Conservation (phyloP, 1,140 invertebrate species). For the Neelides sp. region DNA sequence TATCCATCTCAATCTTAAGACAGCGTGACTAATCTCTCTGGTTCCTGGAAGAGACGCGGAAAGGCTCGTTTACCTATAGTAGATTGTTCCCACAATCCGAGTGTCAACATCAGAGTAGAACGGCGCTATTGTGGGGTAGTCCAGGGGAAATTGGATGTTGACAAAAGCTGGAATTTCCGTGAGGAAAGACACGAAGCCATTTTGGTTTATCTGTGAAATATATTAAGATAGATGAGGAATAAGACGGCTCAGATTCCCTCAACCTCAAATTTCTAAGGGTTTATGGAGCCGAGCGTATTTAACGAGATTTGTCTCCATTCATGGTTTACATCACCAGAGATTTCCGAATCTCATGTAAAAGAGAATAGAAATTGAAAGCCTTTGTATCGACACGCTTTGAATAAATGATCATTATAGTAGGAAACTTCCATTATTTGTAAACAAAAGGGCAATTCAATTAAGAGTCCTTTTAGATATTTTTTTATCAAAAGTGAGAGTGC, state of each 20-base stretch:
- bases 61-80: constrained; percentile 51
- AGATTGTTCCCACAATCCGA: constrained; percentile 55
- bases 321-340: too few relatives aligned
- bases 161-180: constrained; percentile 70
- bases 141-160: constrained; percentile 77
- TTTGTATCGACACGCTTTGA: too few relatives aligned
- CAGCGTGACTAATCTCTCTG: not conserved
- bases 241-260: too few relatives aligned
- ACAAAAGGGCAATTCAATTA: too few relatives aligned
- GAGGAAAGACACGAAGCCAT: constrained; percentile 79
- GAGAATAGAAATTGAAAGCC: too few relatives aligned
- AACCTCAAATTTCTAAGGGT: too few relatives aligned
- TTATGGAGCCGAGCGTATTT: not conserved
- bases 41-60: too few relatives aligned
- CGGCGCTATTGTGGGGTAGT: constrained; percentile 76
- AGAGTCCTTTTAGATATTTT: too few relatives aligned
- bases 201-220: constrained; percentile 68
- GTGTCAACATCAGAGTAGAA: constrained; percentile 86
- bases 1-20: not conserved
- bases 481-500: too few relatives aligned
- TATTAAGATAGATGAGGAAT: constrained; percentile 7
- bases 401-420: too few relatives aligned
- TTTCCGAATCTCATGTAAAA: too few relatives aligned
- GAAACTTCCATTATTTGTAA: too few relatives aligned
- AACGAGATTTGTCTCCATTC: not conserved